Evolutionary conservation across 2,888 invertebrate species (phyloP), one percentile per base, ranked within the genome.

Genomic region (Opisthograptis luteolata): DNA sequence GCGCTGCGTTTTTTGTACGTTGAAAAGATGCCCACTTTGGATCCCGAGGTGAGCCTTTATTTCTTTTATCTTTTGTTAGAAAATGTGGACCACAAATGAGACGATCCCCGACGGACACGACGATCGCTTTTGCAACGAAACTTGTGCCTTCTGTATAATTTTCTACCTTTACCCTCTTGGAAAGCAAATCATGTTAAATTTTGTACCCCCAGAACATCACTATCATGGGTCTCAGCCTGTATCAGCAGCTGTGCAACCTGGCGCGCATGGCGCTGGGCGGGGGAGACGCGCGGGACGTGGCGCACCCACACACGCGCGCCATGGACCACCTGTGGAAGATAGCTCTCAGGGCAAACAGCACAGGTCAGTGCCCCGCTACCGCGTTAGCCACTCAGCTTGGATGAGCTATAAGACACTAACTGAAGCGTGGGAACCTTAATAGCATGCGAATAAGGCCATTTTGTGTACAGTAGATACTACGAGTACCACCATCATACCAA

Each of bases 321-420:
- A 98, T 98, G 96, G 96, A 97, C 81, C 97, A 98, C 68, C 89
- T 98, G 63, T 98, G 98, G 98, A 96, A 96, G 81, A 97, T 98
- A 54, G 98, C 98, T 0, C 89, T 98, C 2, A 92, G 96, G 60
- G 98, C 98, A 1, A 95, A 95, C 62, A 97, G 96, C 76, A 97
- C 97, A 44, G 94, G 94, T 94, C 67, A 61, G 47, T 35, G 5
- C 14, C 17, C 3, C 17, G 2, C 10, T 27, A 27, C 10, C 12
- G 1, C n/a, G n/a, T 24, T 8, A 3, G 24, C n/a, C n/a, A n/a
- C n/a, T n/a, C n/a, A n/a, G n/a, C n/a, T n/a, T n/a, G n/a, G n/a
- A n/a, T n/a, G n/a, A n/a, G n/a, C n/a, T n/a, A n/a, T n/a, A n/a
- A n/a, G n/a, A n/a, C n/a, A n/a, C n/a, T n/a, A n/a, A n/a, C n/a